These are phyloP conservation scores for Phalacrocorax carbo DNA, from an alignment of 2,113 vertebrate species.

Conservation along the genomic window DNA sequence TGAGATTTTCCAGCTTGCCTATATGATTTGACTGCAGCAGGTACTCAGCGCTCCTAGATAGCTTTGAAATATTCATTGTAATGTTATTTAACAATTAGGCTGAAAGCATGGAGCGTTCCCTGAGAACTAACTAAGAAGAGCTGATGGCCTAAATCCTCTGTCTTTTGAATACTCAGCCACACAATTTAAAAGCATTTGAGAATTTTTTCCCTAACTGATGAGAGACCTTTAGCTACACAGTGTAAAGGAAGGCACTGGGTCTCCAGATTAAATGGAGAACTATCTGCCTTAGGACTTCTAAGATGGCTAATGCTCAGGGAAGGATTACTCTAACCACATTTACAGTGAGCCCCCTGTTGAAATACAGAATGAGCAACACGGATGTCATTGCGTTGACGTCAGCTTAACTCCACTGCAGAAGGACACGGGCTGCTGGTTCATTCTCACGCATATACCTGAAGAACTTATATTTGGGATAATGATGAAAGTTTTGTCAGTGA, in stretches of 20 bases:
- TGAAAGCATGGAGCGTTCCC: neutral
- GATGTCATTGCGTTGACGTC: neutral
- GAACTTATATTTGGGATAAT: neutral
- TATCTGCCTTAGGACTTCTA: neutral
- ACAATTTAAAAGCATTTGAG: neutral
- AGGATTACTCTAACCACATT: neutral
- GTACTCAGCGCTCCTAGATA: neutral
- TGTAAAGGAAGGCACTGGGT: neutral
- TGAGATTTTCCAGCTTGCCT: neutral
- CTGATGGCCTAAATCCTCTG: neutral
- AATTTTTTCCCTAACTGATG: neutral
- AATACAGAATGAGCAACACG: neutral
- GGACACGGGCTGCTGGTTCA: neutral
- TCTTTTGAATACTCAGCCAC: neutral
- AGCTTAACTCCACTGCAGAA: neutral
- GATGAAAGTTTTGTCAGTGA: neutral
- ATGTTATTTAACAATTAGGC: conserved; percentile 4
- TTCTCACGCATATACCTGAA: neutral
- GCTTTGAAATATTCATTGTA: conserved; percentile 20
- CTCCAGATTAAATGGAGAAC: neutral
- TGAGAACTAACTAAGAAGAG: neutral
- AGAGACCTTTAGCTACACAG: neutral
- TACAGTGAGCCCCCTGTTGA: neutral
- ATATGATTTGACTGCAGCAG: neutral
- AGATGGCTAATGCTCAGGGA: neutral